These are phyloP conservation scores for Ameiurus melas DNA, from an alignment of 2,113 vertebrate species.

Conservation along the genomic window DNA sequence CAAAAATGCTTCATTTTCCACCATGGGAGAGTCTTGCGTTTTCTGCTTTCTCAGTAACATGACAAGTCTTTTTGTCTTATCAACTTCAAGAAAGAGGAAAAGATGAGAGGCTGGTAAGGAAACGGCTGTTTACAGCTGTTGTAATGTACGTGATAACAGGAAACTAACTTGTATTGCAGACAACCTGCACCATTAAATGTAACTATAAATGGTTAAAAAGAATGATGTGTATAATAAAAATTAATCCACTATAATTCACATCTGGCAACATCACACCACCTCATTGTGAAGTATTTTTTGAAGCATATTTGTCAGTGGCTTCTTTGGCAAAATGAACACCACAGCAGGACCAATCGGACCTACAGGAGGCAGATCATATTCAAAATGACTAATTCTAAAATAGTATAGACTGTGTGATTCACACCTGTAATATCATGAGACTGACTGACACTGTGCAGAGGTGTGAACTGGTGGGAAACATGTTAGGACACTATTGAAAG, in stretches of 20 bases:
- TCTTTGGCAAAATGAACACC: not conserved
- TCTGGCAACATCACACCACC: not conserved
- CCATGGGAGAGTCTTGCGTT: not conserved
- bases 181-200: not conserved
- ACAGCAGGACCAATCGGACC: not conserved
- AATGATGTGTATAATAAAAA: not conserved
- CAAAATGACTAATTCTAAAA: too few species aligned
- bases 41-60: not conserved
- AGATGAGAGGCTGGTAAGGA: not conserved
- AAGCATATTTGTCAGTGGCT: not conserved
- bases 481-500: not conserved
- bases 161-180: not conserved
- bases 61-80: not conserved
- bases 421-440: conserved; percentile 14
- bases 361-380: not conserved
- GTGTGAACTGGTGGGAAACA: conserved; percentile 6
- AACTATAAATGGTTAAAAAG: not conserved
- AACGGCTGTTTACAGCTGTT: not conserved
- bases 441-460: conserved; percentile 6
- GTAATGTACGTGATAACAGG: not conserved
- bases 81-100: not conserved
- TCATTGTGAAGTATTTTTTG: not conserved
- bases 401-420: not conserved
- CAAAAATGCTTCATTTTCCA: not conserved
- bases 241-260: not conserved